Conservation (phyloP, 2,113 vertebrate genomes). For the Calidris pugnax region DNA sequence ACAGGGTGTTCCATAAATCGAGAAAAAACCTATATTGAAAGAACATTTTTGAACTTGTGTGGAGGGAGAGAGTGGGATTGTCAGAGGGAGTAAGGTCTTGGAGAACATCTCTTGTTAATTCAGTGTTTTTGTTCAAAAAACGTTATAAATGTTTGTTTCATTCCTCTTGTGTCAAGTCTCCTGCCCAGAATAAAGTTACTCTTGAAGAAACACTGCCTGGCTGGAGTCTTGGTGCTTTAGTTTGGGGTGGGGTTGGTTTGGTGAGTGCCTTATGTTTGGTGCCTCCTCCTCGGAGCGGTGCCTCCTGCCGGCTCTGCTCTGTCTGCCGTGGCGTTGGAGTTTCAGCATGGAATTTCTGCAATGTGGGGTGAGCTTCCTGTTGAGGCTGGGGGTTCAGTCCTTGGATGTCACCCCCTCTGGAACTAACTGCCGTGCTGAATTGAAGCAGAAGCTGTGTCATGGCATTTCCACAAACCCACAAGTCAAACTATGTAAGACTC, state of each 20-base stretch:
- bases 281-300: background rate
- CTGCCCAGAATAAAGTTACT: slow-evolving; percentile 70
- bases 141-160: background rate
- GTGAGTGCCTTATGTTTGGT: background rate
- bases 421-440: background rate
- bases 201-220: slow-evolving; percentile 11
- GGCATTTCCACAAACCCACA: no score
- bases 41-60: background rate
- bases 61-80: background rate
- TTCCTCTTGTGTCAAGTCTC: slow-evolving; percentile 36
- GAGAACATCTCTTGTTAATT: background rate
- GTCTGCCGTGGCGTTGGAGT: rapidly evolving
- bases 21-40: background rate
- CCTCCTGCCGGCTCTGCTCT: background rate
- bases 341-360: background rate
- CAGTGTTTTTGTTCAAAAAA: background rate
- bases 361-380: rapidly evolving
- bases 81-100: background rate
- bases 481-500: no score
- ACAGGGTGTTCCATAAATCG: background rate
- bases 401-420: background rate
- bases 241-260: background rate
- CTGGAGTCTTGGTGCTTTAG: background rate
- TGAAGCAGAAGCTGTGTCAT: rapidly evolving
- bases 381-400: rapidly evolving